Base-by-base conservation (phyloP, 2,113 vertebrate genomes). In the Xiphorhynchus elegans region DNA sequence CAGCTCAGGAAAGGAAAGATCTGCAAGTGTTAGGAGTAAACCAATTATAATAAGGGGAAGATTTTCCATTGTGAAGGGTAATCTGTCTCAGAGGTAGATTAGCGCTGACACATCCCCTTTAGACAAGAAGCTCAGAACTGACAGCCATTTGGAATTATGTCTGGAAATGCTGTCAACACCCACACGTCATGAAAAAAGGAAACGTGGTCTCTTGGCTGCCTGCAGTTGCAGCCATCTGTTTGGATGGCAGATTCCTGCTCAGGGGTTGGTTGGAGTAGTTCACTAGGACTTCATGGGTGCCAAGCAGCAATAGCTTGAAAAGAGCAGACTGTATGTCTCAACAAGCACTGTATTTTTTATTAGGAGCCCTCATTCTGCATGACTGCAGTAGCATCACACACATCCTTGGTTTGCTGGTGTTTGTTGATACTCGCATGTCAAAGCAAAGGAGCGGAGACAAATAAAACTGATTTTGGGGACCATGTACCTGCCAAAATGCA, bases 211-310 rank as follows among this genome's bases (percentile, higher is more conserved):
- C 97, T 95, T 94, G 93, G 95, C 95, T 97, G 84, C 79, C 91
- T 96, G 78, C 46, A 80, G 91, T 95, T 64, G 67, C 62, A 96
- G 96, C 97, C 98, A 98, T 98, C 97, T 98, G 97, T 97, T 95
- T 94, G 88, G 93, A 94, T 96, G 97, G 97, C 47, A 31, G 77
- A 80, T 95, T 96, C 84, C 90, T 93, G 89, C 94, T 97, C 95
- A 85, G 93, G 95, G 96, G 80, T 95, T 96, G 95, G 90, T 90
- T 97, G 96, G 94, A 96, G 92, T 78, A 63, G 95, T 96, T 97
- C 94, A 90, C 82, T 60, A 73, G 80, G 95, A 94, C 86, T 95
- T 49, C 29, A 59, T 62, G 96, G 94, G 78, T 97, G 96, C 97
- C 97, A 98, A 92, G 35, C 69, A 95, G 92, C 93, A 92, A 76